Evolutionary conservation across 2,113 vertebrate genomes (phyloP), one percentile per base, ranked within the genome.

Genomic region (Panthera uncia): DNA sequence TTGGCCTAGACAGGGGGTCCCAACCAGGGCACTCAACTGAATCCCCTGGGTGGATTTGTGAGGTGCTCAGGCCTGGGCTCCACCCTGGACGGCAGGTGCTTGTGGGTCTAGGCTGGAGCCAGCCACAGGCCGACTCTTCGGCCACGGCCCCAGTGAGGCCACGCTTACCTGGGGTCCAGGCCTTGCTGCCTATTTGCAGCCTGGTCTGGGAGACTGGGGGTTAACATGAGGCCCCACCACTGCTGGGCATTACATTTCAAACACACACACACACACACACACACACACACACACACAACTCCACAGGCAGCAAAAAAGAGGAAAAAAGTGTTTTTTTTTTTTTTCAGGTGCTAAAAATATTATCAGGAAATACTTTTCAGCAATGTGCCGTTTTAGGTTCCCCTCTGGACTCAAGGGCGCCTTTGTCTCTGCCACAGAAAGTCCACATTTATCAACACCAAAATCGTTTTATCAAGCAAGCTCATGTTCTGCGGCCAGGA

Each of bases 311-410:
- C 55, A 38, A 89, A 94, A 57, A 27, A 10, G 50, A 65, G 23
- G 23, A 57, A 86, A 36, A 66, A 83, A n/a, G 11, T 0, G 0
- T 0, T 0, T 2, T 73, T 61, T 65, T 33, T 96, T 96, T 97
- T 98, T 96, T 85, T 80, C 91, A 97, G 98, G 98, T 98, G 98
- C 98, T 99, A 99, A 99, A 99, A 98, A 99, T 99, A 98, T 98
- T 63, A 98, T 98, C 98, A 98, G 98, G 98, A 99, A 98, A 99
- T 98, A 98, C 97, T 98, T 98, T 98, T 98, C 97, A 97, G 98
- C 98, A 98, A 95, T 80, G 95, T 93, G 90, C 80, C 97, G 95
- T 95, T 98, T 98, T 97, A 97, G 97, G 98, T 96, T 98, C 97
- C 57, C 1, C 94, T 84, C 63, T 4, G 92, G 87, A 95, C 97